A percentile compares a stretch with the other conserved stretches of the same genome.
Evolutionary conservation across 2,113 vertebrate genomes (phyloP).

Genomic region (Merops nubicus): DNA sequence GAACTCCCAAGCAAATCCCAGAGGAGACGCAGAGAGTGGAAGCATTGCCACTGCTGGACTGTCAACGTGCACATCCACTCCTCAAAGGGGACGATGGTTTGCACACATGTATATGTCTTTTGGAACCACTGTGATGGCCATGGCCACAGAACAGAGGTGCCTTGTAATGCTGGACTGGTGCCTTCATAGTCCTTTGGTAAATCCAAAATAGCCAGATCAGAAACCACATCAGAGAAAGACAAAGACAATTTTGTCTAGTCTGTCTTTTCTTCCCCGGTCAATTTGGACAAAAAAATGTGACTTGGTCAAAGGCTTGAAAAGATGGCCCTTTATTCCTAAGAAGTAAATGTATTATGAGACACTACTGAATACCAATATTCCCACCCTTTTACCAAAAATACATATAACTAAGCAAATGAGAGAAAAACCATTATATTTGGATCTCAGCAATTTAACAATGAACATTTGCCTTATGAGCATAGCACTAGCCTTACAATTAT

Average conservation of each 20-base stretch:
- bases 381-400: background rate
- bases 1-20: background rate
- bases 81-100: background rate
- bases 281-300: background rate
- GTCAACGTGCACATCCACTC: background rate
- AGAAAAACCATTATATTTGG: background rate
- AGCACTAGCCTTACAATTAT: background rate
- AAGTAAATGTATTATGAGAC: background rate
- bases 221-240: background rate
- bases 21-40: background rate
- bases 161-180: background rate
- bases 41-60: background rate
- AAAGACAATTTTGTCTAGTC: too few species aligned
- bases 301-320: constrained; percentile 4
- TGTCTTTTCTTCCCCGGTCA: background rate
- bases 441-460: background rate
- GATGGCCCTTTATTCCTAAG: background rate
- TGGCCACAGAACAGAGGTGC: background rate
- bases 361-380: background rate
- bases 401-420: background rate
- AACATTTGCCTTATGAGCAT: background rate
- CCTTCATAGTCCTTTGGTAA: background rate
- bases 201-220: background rate
- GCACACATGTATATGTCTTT: background rate
- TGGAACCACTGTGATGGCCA: background rate